Conservation (phyloP, 2,888 invertebrate genomes). For the Yponomeuta cagnagella region DNA sequence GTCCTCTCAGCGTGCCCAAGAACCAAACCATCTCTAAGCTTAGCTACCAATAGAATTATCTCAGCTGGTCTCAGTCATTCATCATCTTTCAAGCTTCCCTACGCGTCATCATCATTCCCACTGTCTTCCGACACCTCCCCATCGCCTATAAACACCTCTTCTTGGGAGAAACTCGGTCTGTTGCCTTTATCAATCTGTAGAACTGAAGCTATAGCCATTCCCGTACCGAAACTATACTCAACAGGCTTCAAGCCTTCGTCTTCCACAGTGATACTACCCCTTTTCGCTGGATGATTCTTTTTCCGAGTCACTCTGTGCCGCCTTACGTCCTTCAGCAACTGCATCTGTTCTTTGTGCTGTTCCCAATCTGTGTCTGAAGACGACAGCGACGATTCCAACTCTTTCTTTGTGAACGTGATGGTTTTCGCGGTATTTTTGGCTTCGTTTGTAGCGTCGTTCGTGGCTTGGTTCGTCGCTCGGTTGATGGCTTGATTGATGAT, state of each 20-base stretch:
- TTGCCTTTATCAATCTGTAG: conserved; percentile 46
- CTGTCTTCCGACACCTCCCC: conserved; percentile 68
- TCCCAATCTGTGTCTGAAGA: conserved; percentile 57
- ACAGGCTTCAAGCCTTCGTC: conserved; percentile 63
- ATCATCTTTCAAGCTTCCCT: conserved; percentile 9
- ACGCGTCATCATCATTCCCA: conserved; percentile 61
- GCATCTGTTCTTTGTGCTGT: conserved; percentile 29
- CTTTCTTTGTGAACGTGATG: conserved; percentile 46
- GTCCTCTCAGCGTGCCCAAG: neutral
- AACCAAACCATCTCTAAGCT: neutral
- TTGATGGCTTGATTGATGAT: conserved; percentile 28
- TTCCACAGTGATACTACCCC: conserved; percentile 22
- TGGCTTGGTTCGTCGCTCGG: conserved; percentile 20
- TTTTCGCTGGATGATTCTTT: conserved; percentile 46
- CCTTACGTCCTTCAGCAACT: conserved; percentile 49
- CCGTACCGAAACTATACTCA: conserved; percentile 66
- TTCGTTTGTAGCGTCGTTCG: conserved; percentile 22
- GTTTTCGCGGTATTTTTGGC: conserved; percentile 14
- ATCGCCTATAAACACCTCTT: conserved; percentile 63
- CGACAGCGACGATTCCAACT: conserved; percentile 47
- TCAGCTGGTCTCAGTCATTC: neutral
- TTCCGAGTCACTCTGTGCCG: conserved; percentile 47
- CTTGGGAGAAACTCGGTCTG: conserved; percentile 41
- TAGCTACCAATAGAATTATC: neutral
- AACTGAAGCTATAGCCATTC: conserved; percentile 67